These are phyloP conservation scores for Agriopis marginaria DNA, from an alignment of 2,888 invertebrate species.

Conservation along the genomic window DNA sequence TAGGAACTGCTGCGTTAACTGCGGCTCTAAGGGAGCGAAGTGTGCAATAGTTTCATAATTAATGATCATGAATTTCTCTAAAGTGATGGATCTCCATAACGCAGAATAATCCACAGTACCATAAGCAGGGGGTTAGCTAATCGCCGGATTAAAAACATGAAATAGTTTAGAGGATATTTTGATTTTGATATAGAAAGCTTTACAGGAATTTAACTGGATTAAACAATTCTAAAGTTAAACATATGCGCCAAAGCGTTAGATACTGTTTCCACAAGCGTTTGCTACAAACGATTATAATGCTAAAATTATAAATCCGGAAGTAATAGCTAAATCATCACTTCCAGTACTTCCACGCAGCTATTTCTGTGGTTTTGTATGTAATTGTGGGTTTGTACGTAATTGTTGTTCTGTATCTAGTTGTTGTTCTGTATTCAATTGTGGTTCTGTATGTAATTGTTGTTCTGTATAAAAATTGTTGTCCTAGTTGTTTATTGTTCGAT, in stretches of 20 bases:
- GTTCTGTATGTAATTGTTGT: too few species aligned
- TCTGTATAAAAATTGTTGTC: too few species aligned
- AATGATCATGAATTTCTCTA: constrained; percentile 7
- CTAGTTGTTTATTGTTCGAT: too few species aligned
- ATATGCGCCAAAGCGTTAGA: background rate
- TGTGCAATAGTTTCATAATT: constrained; percentile 8
- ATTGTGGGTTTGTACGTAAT: too few species aligned
- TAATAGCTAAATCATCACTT: too few species aligned
- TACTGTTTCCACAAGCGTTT: constrained; percentile 6
- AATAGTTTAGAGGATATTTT: background rate
- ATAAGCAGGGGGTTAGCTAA: constrained; percentile 1
- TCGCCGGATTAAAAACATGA: constrained; percentile 8
- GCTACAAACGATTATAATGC: too few species aligned
- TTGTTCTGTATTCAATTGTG: too few species aligned
- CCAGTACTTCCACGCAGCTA: too few species aligned
- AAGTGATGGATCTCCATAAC: background rate
- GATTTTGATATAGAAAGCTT: constrained; percentile 3
- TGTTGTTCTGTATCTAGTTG: too few species aligned
- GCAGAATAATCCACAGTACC: too few species aligned
- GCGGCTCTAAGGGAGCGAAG: background rate
- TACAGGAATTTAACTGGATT: background rate
- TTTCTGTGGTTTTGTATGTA: too few species aligned
- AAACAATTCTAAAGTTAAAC: constrained; percentile 4
- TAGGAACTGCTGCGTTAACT: background rate
- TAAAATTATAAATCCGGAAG: too few species aligned